phyloP scores from a whole-genome alignment of 2,113 vertebrate genomes.

The Peromyscus polionotus region DNA sequence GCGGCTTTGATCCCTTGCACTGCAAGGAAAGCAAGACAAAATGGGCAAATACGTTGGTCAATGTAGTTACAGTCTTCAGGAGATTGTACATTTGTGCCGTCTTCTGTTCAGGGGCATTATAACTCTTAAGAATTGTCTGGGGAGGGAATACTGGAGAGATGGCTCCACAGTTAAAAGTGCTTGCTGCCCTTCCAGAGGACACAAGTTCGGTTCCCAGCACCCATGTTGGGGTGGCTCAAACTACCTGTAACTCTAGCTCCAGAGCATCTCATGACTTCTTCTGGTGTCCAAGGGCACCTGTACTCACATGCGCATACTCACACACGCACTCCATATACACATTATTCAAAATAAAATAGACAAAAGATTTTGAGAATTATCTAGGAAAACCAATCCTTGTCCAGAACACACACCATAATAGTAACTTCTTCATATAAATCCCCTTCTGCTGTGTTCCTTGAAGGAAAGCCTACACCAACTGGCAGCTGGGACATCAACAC shows the following conservation, averaged over 20 bases:
- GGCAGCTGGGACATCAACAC: neutral
- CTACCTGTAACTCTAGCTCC: neutral
- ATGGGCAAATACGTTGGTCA: neutral
- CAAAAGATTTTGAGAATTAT: neutral
- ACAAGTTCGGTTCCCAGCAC: neutral
- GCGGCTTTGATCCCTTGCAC: neutral
- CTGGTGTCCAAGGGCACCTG: neutral
- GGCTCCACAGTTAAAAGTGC: neutral
- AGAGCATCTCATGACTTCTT: neutral
- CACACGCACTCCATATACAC: neutral
- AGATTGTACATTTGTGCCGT: neutral
- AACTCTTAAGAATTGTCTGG: constrained; percentile 18
- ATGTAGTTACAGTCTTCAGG: neutral
- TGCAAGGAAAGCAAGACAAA: neutral
- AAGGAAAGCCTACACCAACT: neutral
- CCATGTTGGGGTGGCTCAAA: neutral
- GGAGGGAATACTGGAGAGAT: neutral
- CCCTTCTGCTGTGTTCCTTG: neutral
- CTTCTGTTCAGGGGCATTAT: constrained; percentile 6
- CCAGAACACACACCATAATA: neutral
- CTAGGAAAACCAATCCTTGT: constrained; percentile 20
- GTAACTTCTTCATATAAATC: neutral
- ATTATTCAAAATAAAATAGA: neutral
- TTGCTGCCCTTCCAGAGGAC: neutral
- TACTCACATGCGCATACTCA: neutral